Evolutionary conservation across 2,888 invertebrate species (phyloP).

Genomic region (Onthophagus sagittarius): DNA sequence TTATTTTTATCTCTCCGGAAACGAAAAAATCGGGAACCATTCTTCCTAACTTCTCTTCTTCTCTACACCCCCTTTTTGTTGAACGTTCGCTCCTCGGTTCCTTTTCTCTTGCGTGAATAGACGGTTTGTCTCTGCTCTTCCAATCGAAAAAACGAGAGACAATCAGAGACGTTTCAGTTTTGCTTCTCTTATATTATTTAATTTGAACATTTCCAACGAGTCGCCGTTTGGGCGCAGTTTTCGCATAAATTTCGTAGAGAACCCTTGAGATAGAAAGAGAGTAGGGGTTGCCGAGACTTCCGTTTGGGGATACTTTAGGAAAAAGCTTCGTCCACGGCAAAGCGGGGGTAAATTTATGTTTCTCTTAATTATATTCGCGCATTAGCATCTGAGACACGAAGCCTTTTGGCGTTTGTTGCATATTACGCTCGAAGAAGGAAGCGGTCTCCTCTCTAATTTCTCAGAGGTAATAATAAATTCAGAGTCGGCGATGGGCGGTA

Average conservation of each 20-base stretch:
- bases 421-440: not conserved
- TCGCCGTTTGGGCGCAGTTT: not conserved
- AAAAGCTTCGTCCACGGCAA: not conserved
- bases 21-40: not conserved
- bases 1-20: conserved; percentile 10
- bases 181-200: not conserved
- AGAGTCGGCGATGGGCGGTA: not conserved
- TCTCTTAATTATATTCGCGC: not conserved
- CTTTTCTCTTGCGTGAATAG: not conserved
- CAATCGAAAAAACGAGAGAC: not conserved
- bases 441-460: not conserved
- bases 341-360: not conserved
- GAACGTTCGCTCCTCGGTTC: no score
- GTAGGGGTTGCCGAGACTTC: not conserved
- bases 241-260: not conserved
- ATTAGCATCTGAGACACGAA: not conserved
- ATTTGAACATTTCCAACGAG: not conserved
- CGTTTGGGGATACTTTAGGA: not conserved
- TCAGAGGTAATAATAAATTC: not conserved
- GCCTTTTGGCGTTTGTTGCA: not conserved
- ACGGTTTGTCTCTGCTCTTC: not conserved
- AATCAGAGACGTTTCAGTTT: not conserved
- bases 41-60: not conserved
- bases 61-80: no score
- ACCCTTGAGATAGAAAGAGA: not conserved